Evolutionary conservation across 2,888 invertebrate genomes (phyloP).

Genomic region (Synanthedon andrenaeformis): DNA sequence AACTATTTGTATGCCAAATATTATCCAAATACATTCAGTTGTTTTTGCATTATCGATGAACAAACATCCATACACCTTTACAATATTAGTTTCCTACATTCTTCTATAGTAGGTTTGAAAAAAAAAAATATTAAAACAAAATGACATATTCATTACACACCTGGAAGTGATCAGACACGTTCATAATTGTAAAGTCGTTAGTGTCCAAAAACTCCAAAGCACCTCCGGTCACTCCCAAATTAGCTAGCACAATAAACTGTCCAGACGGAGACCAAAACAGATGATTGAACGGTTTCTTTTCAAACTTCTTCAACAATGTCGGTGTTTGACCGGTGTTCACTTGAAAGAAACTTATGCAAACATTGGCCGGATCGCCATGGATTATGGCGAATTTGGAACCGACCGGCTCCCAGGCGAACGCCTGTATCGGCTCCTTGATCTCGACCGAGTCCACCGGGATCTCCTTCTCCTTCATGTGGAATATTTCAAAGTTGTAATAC

Average conservation of each 20-base stretch:
- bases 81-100: too few species aligned
- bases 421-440: slow-evolving; percentile 91
- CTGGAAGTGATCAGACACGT: slow-evolving; percentile 92
- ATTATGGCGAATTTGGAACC: slow-evolving; percentile 97
- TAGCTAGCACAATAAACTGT: slow-evolving; percentile 94
- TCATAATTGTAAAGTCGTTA: slow-evolving; percentile 95
- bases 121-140: too few species aligned
- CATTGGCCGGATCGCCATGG: slow-evolving; percentile 88
- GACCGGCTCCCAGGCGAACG: slow-evolving; percentile 98
- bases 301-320: slow-evolving; percentile 85
- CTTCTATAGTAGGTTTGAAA: too few species aligned
- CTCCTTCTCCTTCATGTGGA: slow-evolving; percentile 97
- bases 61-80: too few species aligned
- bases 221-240: slow-evolving; percentile 85
- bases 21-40: too few species aligned
- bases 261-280: slow-evolving; percentile 97
- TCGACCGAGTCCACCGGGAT: slow-evolving; percentile 98
- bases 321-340: slow-evolving; percentile 90
- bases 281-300: slow-evolving; percentile 90
- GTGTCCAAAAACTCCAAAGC: slow-evolving; percentile 96
- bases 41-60: too few species aligned
- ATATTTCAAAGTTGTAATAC: slow-evolving; percentile 99
- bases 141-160: slow-evolving; percentile 25
- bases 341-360: slow-evolving; percentile 92
- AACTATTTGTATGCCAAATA: too few species aligned